A percentile compares a stretch with the other conserved stretches of the same genome.
Evolutionary conservation across 2,113 vertebrate species (phyloP).

Genomic region (Alaudala cheleensis): DNA sequence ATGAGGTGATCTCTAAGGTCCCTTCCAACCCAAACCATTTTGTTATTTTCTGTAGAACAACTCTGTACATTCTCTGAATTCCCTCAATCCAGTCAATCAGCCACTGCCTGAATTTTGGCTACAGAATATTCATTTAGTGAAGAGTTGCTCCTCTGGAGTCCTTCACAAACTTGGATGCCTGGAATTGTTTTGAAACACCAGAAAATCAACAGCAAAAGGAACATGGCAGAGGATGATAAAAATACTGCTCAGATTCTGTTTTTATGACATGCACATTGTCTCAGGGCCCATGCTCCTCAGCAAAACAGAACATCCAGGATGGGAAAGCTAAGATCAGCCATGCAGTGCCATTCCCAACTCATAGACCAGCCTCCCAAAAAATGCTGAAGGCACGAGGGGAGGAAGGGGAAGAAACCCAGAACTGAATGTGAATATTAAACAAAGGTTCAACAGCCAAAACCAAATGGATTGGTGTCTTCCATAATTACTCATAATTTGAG

Average conservation of each 20-base stretch:
- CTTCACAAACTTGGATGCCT: neutral
- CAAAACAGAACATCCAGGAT: neutral
- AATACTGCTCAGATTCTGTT: neutral
- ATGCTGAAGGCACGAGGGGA: neutral
- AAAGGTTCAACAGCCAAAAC: constrained; percentile 31
- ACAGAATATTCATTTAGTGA: neutral
- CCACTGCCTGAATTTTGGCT: neutral
- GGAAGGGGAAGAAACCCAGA: neutral
- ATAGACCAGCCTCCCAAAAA: neutral
- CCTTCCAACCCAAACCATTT: neutral
- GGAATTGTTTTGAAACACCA: constrained; percentile 16
- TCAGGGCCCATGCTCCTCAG: neutral
- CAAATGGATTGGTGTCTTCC: constrained; percentile 10
- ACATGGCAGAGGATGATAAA: neutral
- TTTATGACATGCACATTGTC: constrained; percentile 28
- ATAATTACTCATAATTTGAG: constrained; percentile 54
- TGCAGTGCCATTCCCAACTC: constrained; percentile 64
- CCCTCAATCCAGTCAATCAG: neutral
- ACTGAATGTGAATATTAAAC: constrained; percentile 43
- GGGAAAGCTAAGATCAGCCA: constrained; percentile 39
- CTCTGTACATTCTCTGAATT: neutral
- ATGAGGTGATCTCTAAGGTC: neutral
- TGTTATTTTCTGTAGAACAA: neutral
- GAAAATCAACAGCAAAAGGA: neutral
- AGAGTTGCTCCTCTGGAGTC: neutral